phyloP scores from a whole-genome alignment of 2,888 invertebrate species.

The Lypha dubia region DNA sequence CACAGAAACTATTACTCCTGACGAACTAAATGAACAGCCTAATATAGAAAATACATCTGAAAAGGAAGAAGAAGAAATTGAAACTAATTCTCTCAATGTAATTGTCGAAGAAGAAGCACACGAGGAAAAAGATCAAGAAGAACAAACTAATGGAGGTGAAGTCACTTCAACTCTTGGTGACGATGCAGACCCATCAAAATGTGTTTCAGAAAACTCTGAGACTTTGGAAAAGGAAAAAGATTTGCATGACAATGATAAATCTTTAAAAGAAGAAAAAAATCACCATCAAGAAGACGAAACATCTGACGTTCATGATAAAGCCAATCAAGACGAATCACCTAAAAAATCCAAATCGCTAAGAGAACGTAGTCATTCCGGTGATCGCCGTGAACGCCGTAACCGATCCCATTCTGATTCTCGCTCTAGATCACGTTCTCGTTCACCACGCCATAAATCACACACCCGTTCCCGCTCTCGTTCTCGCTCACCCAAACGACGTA shows the following conservation, averaged over 20 bases:
- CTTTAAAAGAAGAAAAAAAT: constrained; percentile 22
- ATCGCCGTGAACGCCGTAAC: constrained; percentile 74
- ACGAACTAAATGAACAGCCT: constrained; percentile 54
- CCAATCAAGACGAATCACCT: constrained; percentile 77
- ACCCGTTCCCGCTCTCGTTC: constrained; percentile 77
- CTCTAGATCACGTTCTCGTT: constrained; percentile 57
- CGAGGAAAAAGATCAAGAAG: constrained; percentile 49
- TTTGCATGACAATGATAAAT: constrained; percentile 56
- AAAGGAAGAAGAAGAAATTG: constrained; percentile 30
- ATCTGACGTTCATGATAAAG: constrained; percentile 73
- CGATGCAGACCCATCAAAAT: constrained; percentile 76
- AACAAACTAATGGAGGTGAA: constrained; percentile 59
- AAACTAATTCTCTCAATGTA: constrained; percentile 52
- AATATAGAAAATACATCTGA: constrained; percentile 1
- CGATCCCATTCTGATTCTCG: constrained; percentile 77
- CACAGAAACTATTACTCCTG: constrained; percentile 51
- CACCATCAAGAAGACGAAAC: constrained; percentile 6
- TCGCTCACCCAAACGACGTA: constrained; percentile 79
- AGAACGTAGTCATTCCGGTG: constrained; percentile 71
- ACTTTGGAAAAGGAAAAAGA: constrained; percentile 11
- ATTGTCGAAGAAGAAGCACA: constrained; percentile 41
- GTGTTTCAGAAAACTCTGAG: constrained; percentile 75
- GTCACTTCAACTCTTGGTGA: constrained; percentile 63
- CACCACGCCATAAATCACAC: constrained; percentile 76
- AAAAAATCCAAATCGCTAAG: constrained; percentile 37